Percentiles rank a stretch among this genome's conserved stretches.
Conservation (phyloP, 1,140 invertebrate genomes). For the Diabrotica undecimpunctata region DNA sequence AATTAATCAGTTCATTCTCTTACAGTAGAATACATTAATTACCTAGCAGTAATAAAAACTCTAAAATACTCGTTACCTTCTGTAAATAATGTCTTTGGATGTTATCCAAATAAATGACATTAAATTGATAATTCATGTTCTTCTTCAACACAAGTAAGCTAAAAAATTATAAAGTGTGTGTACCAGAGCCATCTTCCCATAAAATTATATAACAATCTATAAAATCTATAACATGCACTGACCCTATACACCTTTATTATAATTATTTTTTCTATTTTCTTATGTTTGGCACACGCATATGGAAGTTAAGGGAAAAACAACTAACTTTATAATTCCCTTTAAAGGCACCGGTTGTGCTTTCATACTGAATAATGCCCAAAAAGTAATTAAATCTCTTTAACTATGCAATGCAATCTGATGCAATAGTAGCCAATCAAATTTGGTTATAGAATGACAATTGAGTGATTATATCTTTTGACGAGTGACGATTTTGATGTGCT, state of each 20-base stretch:
- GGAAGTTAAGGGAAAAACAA: constrained; percentile 33
- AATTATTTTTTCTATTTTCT: constrained; percentile 2
- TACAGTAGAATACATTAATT: no score
- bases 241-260: constrained; percentile 38
- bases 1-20: no score
- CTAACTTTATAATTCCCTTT: constrained; percentile 24
- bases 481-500: no score
- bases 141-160: constrained; percentile 26
- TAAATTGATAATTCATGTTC: neutral
- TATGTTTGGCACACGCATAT: constrained; percentile 40
- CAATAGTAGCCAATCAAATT: neutral
- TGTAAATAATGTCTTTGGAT: no score
- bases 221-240: constrained; percentile 46
- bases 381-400: neutral
- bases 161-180: constrained; percentile 19
- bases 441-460: no score
- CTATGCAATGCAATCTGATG: no score
- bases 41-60: no score
- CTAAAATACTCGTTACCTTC: no score
- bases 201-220: constrained; percentile 47
- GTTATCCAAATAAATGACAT: no score
- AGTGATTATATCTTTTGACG: no score
- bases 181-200: constrained; percentile 25
- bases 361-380: constrained; percentile 4
- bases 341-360: constrained; percentile 35